A percentile compares a stretch with the other conserved stretches of the same genome.
phyloP scores from a whole-genome alignment of 1,140 invertebrate species.

The Intoshia linei region DNA sequence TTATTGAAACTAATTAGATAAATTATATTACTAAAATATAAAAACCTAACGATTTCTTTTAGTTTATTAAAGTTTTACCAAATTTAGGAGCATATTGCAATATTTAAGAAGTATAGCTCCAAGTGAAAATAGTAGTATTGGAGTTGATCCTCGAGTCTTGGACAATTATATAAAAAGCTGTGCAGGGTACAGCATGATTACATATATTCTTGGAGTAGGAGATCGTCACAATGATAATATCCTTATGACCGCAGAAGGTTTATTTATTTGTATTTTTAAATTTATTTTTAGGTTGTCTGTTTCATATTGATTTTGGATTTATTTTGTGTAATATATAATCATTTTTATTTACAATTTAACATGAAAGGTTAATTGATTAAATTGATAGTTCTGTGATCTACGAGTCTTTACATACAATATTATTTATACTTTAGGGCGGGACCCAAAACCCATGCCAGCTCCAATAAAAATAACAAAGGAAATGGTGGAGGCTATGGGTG shows the following conservation, averaged over 20 bases:
- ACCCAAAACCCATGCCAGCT: conserved; percentile 82
- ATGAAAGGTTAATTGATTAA: no score
- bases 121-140: conserved; percentile 48
- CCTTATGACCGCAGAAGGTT: conserved; percentile 42
- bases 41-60: conserved; percentile 11
- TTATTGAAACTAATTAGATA: no score
- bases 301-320: conserved; percentile 98
- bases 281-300: conserved; percentile 36
- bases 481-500: conserved; percentile 97
- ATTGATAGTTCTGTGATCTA: no score
- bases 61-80: neutral
- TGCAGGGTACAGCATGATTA: conserved; percentile 92
- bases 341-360: no score
- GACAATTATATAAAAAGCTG: conserved; percentile 85
- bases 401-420: no score
- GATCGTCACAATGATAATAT: conserved; percentile 91
- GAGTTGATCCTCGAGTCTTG: conserved; percentile 65
- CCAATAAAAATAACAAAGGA: conserved; percentile 82
- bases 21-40: no score
- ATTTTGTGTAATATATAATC: no score
- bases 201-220: conserved; percentile 76
- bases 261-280: conserved; percentile 2
- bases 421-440: conserved; percentile 76
- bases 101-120: conserved; percentile 57
- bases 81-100: conserved; percentile 16